Evolutionary conservation across 2,888 invertebrate genomes (phyloP), one percentile per base, ranked within the genome.

Genomic region (Drosophila ustulata): DNA sequence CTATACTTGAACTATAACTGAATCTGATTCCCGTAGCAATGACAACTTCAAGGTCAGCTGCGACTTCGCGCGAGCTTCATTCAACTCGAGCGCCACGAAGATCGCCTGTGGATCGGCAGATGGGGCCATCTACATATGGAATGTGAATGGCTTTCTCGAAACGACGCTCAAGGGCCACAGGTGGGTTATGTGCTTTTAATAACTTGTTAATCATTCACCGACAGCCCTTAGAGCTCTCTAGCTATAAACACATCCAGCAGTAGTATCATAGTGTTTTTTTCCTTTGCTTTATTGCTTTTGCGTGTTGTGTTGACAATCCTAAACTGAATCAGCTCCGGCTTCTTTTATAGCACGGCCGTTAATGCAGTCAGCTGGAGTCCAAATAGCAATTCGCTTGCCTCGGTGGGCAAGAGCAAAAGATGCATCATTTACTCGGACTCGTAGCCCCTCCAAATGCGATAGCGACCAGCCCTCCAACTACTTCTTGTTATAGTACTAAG

Each of bases 1-100:
- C 30, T 30, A 11, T 8, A 39, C 39, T 30, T 28, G 3, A 5
- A 18, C 5, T 5, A 1, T 11, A 18, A 18, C 13, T 1, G 3
- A n/a, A 26, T 26, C 18, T 18, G 18, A 18, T 18, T 18, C 18
- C 55, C 76, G 46, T 93, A 98, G 98, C 92, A 96, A 97, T 91
- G 99, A 99, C 88, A 96, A 96, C 66, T 99, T 99, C 93, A 98
- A 98, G 93, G 96, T 98, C 71, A 97, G 97, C 71, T 97, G 97
- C 93, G 99, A 99, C 93, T 98, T 97, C 96, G 95, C 97, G 32
- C 94, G 98, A 84, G 98, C 98, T 11, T 95, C 96, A 53, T 98
- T 98, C 92, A 98, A 98, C 87, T 97, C 98, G 37, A 97, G 97
- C 91, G 97, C 96, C 6, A 95, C 96, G 77, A 96, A 97, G 92